Conservation (phyloP, 2,888 invertebrate species). For the Willowsia nigromaculata region DNA sequence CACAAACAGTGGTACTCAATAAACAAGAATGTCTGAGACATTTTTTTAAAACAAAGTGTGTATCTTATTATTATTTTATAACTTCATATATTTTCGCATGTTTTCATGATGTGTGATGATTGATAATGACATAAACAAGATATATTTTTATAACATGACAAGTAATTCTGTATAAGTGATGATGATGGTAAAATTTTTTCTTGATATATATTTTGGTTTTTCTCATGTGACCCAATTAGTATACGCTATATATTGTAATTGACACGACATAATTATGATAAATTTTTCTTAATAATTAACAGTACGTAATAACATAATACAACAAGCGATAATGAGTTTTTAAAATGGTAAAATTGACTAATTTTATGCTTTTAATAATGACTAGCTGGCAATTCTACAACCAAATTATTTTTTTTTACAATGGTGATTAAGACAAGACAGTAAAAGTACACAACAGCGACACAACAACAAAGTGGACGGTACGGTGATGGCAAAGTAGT, state of each 20-base stretch:
- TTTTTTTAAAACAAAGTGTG: constrained; percentile 47
- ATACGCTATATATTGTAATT: not conserved
- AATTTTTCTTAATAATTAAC: constrained; percentile 1
- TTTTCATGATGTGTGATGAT: not conserved
- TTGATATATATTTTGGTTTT: not conserved
- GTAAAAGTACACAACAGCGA: not conserved
- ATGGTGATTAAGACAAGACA: not conserved
- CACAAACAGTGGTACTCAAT: constrained; percentile 53
- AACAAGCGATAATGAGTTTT: constrained; percentile 14
- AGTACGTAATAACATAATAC: not conserved
- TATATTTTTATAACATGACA: not conserved
- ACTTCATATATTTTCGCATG: not conserved
- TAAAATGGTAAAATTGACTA: not conserved
- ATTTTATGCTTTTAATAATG: constrained; percentile 5
- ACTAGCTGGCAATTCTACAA: constrained; percentile 1
- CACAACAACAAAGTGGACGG: not conserved
- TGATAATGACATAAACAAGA: not conserved
- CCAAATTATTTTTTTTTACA: no score
- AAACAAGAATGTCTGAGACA: not conserved
- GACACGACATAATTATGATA: constrained; percentile 9
- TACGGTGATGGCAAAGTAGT: constrained; percentile 6
- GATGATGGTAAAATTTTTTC: not conserved
- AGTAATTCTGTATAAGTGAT: not conserved
- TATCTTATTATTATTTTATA: constrained; percentile 10
- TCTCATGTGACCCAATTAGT: constrained; percentile 1